Conservation (phyloP, 1,140 invertebrate genomes). For the Drosophila ercepeae region DNA sequence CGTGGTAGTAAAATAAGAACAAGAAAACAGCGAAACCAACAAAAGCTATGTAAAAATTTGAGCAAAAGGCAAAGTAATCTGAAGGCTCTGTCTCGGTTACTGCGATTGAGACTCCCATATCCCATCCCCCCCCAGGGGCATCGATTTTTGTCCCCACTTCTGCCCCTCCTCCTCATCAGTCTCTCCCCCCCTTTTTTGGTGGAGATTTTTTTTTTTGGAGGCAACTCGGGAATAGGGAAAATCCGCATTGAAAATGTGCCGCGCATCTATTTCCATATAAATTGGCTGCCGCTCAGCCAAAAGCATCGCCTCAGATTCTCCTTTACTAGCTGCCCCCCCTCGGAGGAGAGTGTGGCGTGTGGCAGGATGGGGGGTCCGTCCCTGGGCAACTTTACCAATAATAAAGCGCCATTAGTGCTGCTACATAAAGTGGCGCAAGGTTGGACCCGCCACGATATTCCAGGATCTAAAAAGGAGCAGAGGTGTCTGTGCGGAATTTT, state of each 20-base stretch:
- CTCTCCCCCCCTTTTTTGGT: not conserved
- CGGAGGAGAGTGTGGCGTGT: too few relatives aligned
- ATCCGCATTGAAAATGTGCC: slow-evolving; percentile 75
- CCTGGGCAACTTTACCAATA: slow-evolving; percentile 71
- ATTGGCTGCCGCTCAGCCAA: slow-evolving; percentile 57
- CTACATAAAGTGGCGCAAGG: slow-evolving; percentile 63
- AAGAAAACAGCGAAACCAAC: too few relatives aligned
- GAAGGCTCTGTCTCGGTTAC: slow-evolving; percentile 21
- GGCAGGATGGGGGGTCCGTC: too few relatives aligned
- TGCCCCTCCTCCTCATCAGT: not conserved
- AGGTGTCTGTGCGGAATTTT: not conserved
- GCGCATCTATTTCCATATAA: slow-evolving; percentile 80
- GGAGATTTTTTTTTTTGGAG: not conserved
- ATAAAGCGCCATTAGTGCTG: slow-evolving; percentile 80
- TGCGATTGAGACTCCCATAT: slow-evolving; percentile 41
- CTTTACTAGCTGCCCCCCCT: not conserved
- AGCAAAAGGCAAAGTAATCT: slow-evolving; percentile 51
- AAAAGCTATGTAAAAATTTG: slow-evolving; percentile 20
- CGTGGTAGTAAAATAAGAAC: slow-evolving; percentile 10
- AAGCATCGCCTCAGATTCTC: slow-evolving; percentile 9
- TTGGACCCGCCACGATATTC: not conserved
- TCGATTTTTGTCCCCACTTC: slow-evolving; percentile 31
- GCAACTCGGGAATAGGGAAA: slow-evolving; percentile 20
- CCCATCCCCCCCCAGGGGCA: slow-evolving; percentile 19
- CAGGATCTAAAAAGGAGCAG: not conserved